These are phyloP conservation scores for Bettongia penicillata DNA, from an alignment of 2,113 vertebrate genomes.

Conservation along the genomic window DNA sequence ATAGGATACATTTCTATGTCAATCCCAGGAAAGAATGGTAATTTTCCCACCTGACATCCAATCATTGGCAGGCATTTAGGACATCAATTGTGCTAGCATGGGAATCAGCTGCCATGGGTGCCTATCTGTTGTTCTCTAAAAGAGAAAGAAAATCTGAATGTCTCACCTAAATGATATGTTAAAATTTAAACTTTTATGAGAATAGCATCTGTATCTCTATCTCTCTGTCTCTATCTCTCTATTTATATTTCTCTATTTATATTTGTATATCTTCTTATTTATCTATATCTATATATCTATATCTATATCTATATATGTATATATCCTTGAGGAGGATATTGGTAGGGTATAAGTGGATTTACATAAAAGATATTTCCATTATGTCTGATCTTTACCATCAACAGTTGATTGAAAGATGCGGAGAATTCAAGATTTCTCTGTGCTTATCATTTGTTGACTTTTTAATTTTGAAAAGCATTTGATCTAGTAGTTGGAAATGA, in stretches of 20 bases:
- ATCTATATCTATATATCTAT: too few species aligned
- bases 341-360: neutral
- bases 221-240: too few species aligned
- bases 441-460: neutral
- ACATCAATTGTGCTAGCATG: conserved; percentile 49
- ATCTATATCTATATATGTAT: neutral
- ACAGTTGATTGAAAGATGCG: neutral
- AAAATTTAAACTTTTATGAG: neutral
- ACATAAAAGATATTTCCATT: neutral
- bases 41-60: neutral
- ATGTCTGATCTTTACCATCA: neutral
- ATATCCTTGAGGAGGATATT: too few species aligned
- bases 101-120: conserved; percentile 39
- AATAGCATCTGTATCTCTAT: neutral
- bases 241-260: too few species aligned
- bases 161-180: neutral
- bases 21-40: conserved; percentile 40
- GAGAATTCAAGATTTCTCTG: neutral
- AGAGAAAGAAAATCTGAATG: conserved; percentile 49
- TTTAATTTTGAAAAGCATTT: neutral
- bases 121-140: conserved; percentile 40
- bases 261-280: too few species aligned
- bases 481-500: neutral
- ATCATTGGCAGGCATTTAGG: conserved; percentile 32
- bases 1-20: conserved; percentile 35